Evolutionary conservation across 2,888 invertebrate genomes (phyloP).

Genomic region (Drosophila multiciliata): DNA sequence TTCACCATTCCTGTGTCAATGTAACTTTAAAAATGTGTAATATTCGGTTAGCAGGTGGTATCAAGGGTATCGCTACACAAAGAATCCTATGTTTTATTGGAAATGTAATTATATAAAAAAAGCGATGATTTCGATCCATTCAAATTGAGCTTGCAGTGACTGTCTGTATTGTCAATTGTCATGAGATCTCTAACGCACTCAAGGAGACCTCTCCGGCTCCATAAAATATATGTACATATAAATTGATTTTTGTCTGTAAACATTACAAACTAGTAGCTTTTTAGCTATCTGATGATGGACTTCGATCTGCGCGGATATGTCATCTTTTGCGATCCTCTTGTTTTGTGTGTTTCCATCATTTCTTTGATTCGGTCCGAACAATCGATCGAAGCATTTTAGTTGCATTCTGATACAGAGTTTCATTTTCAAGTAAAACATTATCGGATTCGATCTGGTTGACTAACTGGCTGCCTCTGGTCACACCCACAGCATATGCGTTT

Average conservation of each 20-base stretch:
- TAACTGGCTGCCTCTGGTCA: not conserved
- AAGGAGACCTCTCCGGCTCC: not conserved
- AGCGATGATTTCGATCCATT: not conserved
- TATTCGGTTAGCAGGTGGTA: too few species aligned
- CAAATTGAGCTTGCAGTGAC: constrained; percentile 26
- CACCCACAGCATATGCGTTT: constrained; percentile 21
- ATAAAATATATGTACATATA: not conserved
- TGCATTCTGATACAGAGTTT: constrained; percentile 13
- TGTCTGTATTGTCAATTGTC: constrained; percentile 36
- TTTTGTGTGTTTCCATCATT: constrained; percentile 19
- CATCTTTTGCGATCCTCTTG: not conserved
- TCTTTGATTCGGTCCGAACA: constrained; percentile 13
- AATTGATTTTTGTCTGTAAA: not conserved
- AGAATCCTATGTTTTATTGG: not conserved
- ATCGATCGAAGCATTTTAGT: constrained; percentile 19
- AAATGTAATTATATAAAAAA: not conserved
- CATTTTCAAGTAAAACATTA: constrained; percentile 26
- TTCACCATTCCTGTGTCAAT: too few species aligned
- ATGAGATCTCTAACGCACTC: too few species aligned
- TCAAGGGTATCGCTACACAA: too few species aligned
- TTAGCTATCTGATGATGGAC: not conserved
- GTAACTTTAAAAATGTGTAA: not conserved
- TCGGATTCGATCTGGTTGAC: constrained; percentile 23
- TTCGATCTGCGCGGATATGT: not conserved
- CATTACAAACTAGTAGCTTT: not conserved